Percentiles rank a stretch among this genome's conserved stretches.
Evolutionary conservation across 2,888 invertebrate species (phyloP).

Genomic region (Agapetus fuscipes): DNA sequence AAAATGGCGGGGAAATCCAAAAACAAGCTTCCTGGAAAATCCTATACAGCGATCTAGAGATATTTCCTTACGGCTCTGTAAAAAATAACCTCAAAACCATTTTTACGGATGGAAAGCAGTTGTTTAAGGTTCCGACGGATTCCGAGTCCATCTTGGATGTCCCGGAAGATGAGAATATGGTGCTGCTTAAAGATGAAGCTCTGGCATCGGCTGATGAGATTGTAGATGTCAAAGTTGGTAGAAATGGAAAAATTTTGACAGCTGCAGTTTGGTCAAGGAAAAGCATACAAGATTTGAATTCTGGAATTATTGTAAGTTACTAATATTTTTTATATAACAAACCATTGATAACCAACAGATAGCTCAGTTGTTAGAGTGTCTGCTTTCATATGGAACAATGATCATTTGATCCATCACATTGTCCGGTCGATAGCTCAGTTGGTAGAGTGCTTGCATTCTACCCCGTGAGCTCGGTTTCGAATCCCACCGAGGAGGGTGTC

Average conservation of each 20-base stretch:
- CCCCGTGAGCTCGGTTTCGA: too few species aligned
- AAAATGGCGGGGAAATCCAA: too few species aligned
- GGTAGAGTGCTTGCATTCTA: too few species aligned
- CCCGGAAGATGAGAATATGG: not conserved
- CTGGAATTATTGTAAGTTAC: too few species aligned
- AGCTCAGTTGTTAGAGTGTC: too few species aligned
- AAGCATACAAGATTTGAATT: conserved; percentile 5
- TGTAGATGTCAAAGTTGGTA: conserved; percentile 10
- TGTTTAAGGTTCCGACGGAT: not conserved
- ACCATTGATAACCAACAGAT: too few species aligned
- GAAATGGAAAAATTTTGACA: conserved; percentile 3
- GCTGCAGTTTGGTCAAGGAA: conserved; percentile 12
- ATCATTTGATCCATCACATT: too few species aligned
- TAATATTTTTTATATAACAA: too few species aligned
- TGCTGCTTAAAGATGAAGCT: conserved; percentile 4
- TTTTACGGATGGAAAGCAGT: conserved; percentile 1
- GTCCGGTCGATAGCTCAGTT: too few species aligned
- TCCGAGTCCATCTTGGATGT: not conserved
- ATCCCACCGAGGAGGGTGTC: too few species aligned
- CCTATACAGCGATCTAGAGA: not conserved
- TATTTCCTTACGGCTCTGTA: not conserved
- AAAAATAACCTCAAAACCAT: not conserved
- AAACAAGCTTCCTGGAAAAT: not conserved
- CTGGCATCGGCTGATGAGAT: conserved; percentile 9
- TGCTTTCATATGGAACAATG: too few species aligned